A percentile compares a stretch with the other conserved stretches of the same genome.
Conservation (phyloP, 2,888 invertebrate genomes). For the Microctonus hyperodae region DNA sequence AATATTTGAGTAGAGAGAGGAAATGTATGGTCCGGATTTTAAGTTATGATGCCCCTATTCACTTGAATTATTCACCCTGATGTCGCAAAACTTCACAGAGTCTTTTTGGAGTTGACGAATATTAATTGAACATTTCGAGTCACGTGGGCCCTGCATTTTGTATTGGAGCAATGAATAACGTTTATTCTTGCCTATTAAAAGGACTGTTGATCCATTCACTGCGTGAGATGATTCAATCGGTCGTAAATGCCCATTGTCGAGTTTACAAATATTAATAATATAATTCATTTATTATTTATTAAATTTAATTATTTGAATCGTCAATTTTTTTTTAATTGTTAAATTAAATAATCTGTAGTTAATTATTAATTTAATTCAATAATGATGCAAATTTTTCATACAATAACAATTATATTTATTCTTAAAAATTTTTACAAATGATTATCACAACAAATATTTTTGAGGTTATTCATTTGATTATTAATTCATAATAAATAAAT, state of each 20-base stretch:
- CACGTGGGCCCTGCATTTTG: constrained; percentile 46
- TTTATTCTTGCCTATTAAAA: constrained; percentile 46
- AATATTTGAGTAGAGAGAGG: neutral
- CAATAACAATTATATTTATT: constrained; percentile 34
- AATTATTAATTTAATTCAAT: too few species aligned
- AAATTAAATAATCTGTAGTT: neutral
- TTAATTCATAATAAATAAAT: neutral
- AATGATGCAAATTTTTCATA: too few species aligned
- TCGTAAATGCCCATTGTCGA: neutral
- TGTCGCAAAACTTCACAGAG: constrained; percentile 21
- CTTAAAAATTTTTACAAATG: constrained; percentile 20
- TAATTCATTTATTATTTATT: neutral
- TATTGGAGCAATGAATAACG: constrained; percentile 48
- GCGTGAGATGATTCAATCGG: constrained; percentile 18
- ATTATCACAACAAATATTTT: constrained; percentile 11
- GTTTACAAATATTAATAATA: neutral
- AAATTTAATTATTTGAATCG: neutral
- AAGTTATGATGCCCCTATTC: neutral
- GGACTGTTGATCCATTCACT: constrained; percentile 2
- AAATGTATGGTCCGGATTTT: neutral
- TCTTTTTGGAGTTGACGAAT: constrained; percentile 43
- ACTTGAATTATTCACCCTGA: neutral
- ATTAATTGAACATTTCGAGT: constrained; percentile 47
- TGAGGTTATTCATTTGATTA: neutral
- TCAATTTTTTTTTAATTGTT: too few species aligned